Base-by-base conservation (phyloP, 2,797 vertebrate genomes). In the Gobio occitaniae region DNA sequence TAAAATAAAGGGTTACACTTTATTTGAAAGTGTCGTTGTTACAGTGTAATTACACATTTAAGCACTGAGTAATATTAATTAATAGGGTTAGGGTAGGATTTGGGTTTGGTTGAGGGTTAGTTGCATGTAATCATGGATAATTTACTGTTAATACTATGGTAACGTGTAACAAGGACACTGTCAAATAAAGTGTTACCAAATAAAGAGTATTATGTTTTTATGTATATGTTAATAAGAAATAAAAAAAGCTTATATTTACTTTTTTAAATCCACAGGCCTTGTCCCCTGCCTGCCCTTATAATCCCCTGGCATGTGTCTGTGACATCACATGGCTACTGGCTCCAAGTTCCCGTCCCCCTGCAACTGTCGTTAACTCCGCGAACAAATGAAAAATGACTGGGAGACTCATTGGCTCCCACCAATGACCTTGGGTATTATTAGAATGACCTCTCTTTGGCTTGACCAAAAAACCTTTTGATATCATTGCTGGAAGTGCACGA, bases 361-460 rank as follows among this genome's bases (percentile, higher is more conserved):
- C 94, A 96, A 97, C 94, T 96, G 96, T 96, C 96, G 95, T 96
- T 96, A 96, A 96, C 92, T 94, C 93, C 89, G 93, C 93, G 95
- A 95, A 96, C 94, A 96, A 96, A 95, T 96, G 95, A 96, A 96
- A 96, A 96, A 96, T 95, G 96, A 95, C 95, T 96, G 93, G 94
- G 96, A 96, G 95, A 97, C 95, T 96, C 91, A 50, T 94, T 93
- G 95, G 95, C 96, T 96, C 95, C 96, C 95, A 93, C 91, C 91
- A 88, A 92, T 94, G 95, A 97, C 96, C 96, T 94, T 93, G 93
- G 93, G 94, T 95, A 96, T 96, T 97, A 96, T 97, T 95, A 96
- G 94, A 94, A 95, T 96, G 96, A 96, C 96, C 95, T 96, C 93
- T 90, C 94, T 95, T 95, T 95, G 95, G 96, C 95, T 93, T 94